A percentile compares a stretch with the other conserved stretches of the same genome.
These are phyloP conservation scores for Andrena flavipes DNA, from an alignment of 2,888 invertebrate species.

Conservation along the genomic window DNA sequence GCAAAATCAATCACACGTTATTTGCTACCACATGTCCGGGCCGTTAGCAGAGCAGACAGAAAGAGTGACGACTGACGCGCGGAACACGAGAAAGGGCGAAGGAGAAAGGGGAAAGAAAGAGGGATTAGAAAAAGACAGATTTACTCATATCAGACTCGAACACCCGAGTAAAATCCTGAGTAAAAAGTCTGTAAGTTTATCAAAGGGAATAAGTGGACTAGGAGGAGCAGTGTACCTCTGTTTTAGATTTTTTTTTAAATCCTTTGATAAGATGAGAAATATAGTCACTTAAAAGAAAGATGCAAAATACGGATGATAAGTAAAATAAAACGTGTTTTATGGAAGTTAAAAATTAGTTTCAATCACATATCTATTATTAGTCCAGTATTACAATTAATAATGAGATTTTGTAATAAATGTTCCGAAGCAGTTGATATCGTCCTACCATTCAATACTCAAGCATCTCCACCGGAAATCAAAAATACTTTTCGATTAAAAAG, in stretches of 20 bases:
- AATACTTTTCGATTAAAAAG: no score
- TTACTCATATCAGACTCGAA: conserved; percentile 79
- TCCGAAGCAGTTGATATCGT: no score
- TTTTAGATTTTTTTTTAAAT: neutral
- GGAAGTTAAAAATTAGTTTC: neutral
- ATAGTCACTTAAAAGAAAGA: neutral
- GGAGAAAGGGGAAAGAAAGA: conserved; percentile 28
- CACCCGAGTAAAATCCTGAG: conserved; percentile 72
- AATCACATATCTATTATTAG: no score
- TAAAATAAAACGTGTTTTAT: neutral
- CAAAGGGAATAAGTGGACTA: conserved; percentile 47
- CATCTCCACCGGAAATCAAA: no score
- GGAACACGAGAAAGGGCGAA: conserved; percentile 52
- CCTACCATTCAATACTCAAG: no score
- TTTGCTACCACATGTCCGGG: conserved; percentile 74
- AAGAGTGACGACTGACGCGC: conserved; percentile 65
- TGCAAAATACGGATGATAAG: neutral
- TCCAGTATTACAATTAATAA: no score
- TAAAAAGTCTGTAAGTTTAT: conserved; percentile 72
- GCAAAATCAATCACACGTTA: conserved; percentile 82
- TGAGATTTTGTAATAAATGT: no score
- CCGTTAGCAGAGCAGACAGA: conserved; percentile 65
- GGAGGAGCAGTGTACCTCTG: neutral
- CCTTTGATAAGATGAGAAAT: neutral
- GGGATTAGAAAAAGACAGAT: conserved; percentile 59